These are phyloP conservation scores for Callocephalon fimbriatum DNA, from an alignment of 2,113 vertebrate genomes.

Conservation along the genomic window DNA sequence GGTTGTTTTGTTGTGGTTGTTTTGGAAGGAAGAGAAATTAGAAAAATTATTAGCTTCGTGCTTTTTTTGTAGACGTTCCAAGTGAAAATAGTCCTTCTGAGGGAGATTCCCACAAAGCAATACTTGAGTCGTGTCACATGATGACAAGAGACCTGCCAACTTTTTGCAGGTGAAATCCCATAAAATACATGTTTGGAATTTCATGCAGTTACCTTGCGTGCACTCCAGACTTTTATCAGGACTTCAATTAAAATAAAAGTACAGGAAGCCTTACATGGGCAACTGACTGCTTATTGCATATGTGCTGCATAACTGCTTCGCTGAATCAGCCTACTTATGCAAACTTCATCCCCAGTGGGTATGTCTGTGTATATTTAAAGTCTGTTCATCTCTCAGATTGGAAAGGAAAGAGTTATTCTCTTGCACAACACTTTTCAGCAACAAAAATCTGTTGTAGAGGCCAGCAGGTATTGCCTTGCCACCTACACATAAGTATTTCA, in stretches of 20 bases:
- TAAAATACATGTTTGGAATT: background rate
- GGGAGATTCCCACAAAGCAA: background rate
- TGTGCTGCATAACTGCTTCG: background rate
- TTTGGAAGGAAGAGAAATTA: background rate
- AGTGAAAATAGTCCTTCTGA: background rate
- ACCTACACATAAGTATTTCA: background rate
- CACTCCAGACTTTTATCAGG: background rate
- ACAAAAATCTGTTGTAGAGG: background rate
- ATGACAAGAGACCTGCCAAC: background rate
- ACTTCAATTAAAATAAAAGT: background rate
- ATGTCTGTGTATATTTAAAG: background rate
- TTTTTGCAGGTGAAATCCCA: background rate
- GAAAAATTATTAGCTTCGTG: background rate
- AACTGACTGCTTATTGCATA: background rate
- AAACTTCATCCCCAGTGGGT: background rate
- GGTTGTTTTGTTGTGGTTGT: background rate
- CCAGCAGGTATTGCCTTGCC: background rate
- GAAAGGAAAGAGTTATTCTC: background rate
- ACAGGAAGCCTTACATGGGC: background rate
- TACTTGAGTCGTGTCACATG: background rate
- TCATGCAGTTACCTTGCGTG: background rate
- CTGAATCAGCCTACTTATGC: conserved; percentile 12
- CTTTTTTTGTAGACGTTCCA: background rate
- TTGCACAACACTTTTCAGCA: conserved; percentile 19
- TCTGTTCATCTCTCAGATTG: background rate